These are phyloP conservation scores for Chrysolina oricalcia DNA, from an alignment of 2,888 invertebrate genomes.

Conservation along the genomic window DNA sequence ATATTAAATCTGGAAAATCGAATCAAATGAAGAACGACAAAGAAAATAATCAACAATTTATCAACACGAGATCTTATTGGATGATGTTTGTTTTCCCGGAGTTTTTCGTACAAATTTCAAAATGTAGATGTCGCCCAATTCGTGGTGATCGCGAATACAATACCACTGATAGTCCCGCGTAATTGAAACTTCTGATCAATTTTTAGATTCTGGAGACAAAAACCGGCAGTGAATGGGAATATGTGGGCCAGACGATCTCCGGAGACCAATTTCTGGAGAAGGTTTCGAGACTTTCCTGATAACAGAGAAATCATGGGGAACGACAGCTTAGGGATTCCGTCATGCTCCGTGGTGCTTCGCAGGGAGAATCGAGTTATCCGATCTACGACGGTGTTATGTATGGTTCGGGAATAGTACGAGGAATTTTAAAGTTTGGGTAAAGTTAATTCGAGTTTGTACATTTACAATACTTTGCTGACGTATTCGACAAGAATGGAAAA, in stretches of 20 bases:
- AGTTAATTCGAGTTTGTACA: neutral
- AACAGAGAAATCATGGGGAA: conserved; percentile 31
- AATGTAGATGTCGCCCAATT: no score
- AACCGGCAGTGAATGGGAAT: conserved; percentile 23
- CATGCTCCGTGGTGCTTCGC: neutral
- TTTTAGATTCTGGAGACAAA: conserved; percentile 15
- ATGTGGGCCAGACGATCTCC: conserved; percentile 19
- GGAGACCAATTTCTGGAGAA: conserved; percentile 18
- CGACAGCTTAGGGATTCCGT: conserved; percentile 31
- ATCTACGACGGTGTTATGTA: neutral
- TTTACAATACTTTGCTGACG: no score
- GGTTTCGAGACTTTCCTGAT: conserved; percentile 23
- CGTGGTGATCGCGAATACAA: no score
- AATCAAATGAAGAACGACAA: no score
- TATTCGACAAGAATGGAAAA: no score
- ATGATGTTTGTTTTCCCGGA: no score
- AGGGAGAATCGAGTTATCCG: neutral
- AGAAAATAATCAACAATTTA: no score
- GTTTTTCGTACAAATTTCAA: no score
- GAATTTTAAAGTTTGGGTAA: neutral
- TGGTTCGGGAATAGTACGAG: neutral
- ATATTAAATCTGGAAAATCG: no score
- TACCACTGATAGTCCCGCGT: neutral
- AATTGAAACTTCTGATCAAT: conserved; percentile 7
- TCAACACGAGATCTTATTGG: no score